Conservation (phyloP, 2,888 invertebrate species). For the Loripinus fragilis region DNA sequence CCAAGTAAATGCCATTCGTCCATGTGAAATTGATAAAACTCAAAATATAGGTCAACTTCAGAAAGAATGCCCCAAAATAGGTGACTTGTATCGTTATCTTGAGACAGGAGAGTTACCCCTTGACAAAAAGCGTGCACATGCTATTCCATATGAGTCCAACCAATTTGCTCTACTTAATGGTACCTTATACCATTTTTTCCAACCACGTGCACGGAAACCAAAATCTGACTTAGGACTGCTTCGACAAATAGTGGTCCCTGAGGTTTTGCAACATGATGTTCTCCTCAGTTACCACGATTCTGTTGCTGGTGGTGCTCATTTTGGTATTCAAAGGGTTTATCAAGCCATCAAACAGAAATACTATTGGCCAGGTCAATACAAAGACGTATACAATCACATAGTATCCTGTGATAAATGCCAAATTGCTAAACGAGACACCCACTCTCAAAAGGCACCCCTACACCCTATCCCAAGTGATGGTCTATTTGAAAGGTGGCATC, state of each 20-base stretch:
- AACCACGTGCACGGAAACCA: slow-evolving; percentile 7
- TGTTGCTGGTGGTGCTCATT: slow-evolving; percentile 29
- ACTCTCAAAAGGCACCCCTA: slow-evolving; percentile 17
- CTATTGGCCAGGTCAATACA: slow-evolving; percentile 28
- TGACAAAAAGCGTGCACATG: not conserved
- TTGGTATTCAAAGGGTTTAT: slow-evolving; percentile 24
- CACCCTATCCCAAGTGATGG: slow-evolving; percentile 12
- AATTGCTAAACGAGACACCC: slow-evolving; percentile 15
- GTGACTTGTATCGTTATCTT: slow-evolving; percentile 15
- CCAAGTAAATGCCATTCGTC: not conserved
- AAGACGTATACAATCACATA: slow-evolving; percentile 36
- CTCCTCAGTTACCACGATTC: slow-evolving; percentile 33
- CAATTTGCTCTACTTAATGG: slow-evolving; percentile 9
- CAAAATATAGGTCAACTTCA: slow-evolving; percentile 7
- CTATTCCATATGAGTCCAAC: slow-evolving; percentile 19
- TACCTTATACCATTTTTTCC: slow-evolving; percentile 33
- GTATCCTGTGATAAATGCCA: slow-evolving; percentile 42
- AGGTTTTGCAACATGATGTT: slow-evolving; percentile 16
- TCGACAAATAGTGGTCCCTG: slow-evolving; percentile 33
- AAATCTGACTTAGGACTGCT: slow-evolving; percentile 5
- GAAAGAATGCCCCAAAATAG: slow-evolving; percentile 18
- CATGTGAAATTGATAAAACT: not conserved
- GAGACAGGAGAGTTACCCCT: slow-evolving; percentile 13
- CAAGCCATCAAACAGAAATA: slow-evolving; percentile 27
- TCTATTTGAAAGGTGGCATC: not conserved